Base-by-base conservation (phyloP, 2,888 invertebrate genomes). In the Bombylius major region DNA sequence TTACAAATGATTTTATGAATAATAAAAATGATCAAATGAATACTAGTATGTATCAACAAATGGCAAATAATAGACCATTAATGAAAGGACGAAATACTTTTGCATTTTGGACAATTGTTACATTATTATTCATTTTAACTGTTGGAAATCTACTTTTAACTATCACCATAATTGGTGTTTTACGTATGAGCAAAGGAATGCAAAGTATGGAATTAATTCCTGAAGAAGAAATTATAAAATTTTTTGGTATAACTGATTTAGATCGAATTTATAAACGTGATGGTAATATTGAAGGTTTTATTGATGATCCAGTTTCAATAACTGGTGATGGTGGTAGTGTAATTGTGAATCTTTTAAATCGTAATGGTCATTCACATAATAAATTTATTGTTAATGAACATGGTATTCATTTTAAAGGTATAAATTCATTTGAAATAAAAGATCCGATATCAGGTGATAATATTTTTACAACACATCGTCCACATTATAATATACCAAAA, bases 201-300 rank as follows among this genome's bases (percentile, higher is more conserved):
- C 87, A 91, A 67, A 87, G 88, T 62, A 79, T 93, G 72, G 92
- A 93, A 71, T 78, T 91, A 50, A 80, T 90, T 57, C 81, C 84
- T 1, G 84, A 86, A 54, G 82, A 84, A 58, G 81, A 82, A 59
- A 78, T 87, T 0, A 76, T 90, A 0, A 91, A 90, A 68, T 86
- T 92, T 68, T 86, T 83, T 59, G 91, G 91, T 0, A 76, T 80
- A 48, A 81, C 87, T 0, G 87, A 89, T 67, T 75, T 92, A 61
- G 89, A 88, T 63, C 81, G 83, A 59, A 77, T 91, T n/a, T 84
- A 83, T 65, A 87, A 87, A 69, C 75, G 80, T 1, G 82, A 86
- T 63, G 88, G 87, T 0, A 73, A 80, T 62, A 70, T 89, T 33
- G 79, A 82, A 65, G 79, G 82, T 4, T 82, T 78, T 64, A 64